Base-by-base conservation (phyloP, 2,113 vertebrate genomes). In the Actinemys pallida region DNA sequence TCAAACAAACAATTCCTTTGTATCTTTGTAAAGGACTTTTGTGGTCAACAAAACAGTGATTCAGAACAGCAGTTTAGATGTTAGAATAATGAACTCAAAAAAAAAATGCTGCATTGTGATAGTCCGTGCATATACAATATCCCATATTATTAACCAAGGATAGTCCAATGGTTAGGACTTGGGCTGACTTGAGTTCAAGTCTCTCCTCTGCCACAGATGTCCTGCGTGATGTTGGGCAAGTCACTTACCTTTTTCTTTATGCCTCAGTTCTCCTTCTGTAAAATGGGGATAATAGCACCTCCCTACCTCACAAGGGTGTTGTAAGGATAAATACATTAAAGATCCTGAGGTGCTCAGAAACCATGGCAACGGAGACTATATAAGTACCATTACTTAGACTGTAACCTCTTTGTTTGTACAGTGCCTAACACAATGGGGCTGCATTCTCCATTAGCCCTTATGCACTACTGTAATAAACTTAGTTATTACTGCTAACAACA, bases 41-140 rank as follows among this genome's bases (percentile, higher is more conserved):
- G 86, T 62, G 78, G 87, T 52, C 87, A 82, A 52, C 10, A 25
- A 57, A 35, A 4, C 11, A 3, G 12, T 13, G 16, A 13, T 72
- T 75, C 86, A 79, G 79, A 65, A 88, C 39, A 27, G 62, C 0
- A 6, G 47, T 16, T 17, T 42, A 47, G 29, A 50, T 59, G 78
- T 3, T 47, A 49, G 84, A 35, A 39, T 72, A 72, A 72, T 39
- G 9, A 72, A 4, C 80, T 1, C 72, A 42, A 56, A 62, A 57
- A 53, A 29, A 27, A 49, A 69, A 10, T 1, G 0, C 25, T 0
- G 6, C 2, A 8, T 9, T 0, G 49, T 2, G 42, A 0, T 29
- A 3, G 50, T 1, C 42, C 2, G 52, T 11, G 49, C 3, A 57
- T 47, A 17, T 1, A 35, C 0, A 47, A 17, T 1, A 9, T 5